Evolutionary conservation across 92 coral and sea anemone species (phyloP).

Genomic region (Porites evermanni): DNA sequence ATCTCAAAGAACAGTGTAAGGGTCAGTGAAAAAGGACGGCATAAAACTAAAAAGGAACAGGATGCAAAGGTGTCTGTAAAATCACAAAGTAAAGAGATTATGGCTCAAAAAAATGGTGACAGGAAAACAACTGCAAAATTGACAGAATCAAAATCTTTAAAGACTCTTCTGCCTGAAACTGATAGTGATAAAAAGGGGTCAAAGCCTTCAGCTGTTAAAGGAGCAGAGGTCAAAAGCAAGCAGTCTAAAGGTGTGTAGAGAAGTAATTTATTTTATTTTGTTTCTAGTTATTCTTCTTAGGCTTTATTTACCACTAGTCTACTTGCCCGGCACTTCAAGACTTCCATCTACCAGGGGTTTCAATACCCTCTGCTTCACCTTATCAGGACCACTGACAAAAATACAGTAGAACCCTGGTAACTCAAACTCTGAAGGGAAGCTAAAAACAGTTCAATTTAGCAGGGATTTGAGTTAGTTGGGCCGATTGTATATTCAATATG

Average conservation of each 20-base stretch:
- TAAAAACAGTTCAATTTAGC: too few relatives aligned
- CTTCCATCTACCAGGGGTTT: too few relatives aligned
- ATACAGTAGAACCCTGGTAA: too few relatives aligned
- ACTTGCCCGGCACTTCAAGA: too few relatives aligned
- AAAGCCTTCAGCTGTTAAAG: background rate
- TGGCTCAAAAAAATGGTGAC: background rate
- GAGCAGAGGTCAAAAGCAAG: constrained; percentile 9
- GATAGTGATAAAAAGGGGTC: background rate
- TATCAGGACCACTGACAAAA: too few relatives aligned
- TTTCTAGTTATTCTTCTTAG: background rate
- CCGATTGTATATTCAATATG: too few relatives aligned
- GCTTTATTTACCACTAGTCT: too few relatives aligned
- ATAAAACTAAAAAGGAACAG: constrained; percentile 8
- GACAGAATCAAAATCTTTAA: background rate
- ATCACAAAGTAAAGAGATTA: constrained; percentile 21
- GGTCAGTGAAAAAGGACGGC: constrained; percentile 19
- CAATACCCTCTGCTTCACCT: too few relatives aligned
- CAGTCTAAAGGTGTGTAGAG: constrained; percentile 31
- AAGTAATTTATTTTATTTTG: background rate
- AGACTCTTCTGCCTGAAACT: background rate
- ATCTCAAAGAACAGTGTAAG: constrained; percentile 23
- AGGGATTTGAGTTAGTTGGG: too few relatives aligned
- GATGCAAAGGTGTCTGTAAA: background rate
- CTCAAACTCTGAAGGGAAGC: too few relatives aligned
- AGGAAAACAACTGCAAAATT: constrained; percentile 1